Percentiles rank a stretch among this genome's conserved stretches.
These are phyloP conservation scores for Hydropsyche betteni DNA, from an alignment of 2,888 invertebrate species.

Conservation along the genomic window DNA sequence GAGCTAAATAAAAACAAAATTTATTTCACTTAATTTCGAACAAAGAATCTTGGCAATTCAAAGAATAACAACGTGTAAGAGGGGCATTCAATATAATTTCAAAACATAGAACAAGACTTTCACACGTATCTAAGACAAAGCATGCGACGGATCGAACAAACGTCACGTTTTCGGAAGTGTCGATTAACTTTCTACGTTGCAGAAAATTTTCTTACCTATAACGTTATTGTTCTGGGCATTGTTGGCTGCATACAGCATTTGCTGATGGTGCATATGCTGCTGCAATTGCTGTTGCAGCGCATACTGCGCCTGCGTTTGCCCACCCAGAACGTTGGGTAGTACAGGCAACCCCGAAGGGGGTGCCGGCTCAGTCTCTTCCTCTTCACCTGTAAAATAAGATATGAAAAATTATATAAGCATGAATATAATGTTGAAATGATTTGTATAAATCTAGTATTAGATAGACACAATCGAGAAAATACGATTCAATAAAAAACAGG, in stretches of 20 bases:
- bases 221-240: constrained; percentile 65
- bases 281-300: constrained; percentile 70
- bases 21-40: too few species aligned
- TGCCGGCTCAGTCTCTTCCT: constrained; percentile 53
- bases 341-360: constrained; percentile 54
- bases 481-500: too few species aligned
- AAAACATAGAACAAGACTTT: too few species aligned
- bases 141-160: too few species aligned
- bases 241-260: constrained; percentile 58
- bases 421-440: neutral
- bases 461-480: too few species aligned
- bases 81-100: too few species aligned
- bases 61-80: too few species aligned
- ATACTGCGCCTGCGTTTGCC: constrained; percentile 69
- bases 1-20: too few species aligned
- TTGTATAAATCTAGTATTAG: neutral
- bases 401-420: constrained; percentile 26
- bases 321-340: constrained; percentile 54
- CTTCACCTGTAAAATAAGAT: constrained; percentile 62
- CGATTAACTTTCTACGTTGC: too few species aligned
- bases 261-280: constrained; percentile 70
- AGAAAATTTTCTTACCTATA: constrained; percentile 62
- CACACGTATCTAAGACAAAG: too few species aligned
- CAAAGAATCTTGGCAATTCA: too few species aligned
- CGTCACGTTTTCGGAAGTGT: too few species aligned